phyloP scores from a whole-genome alignment of 2,113 vertebrate genomes.

The Vombatus ursinus region DNA sequence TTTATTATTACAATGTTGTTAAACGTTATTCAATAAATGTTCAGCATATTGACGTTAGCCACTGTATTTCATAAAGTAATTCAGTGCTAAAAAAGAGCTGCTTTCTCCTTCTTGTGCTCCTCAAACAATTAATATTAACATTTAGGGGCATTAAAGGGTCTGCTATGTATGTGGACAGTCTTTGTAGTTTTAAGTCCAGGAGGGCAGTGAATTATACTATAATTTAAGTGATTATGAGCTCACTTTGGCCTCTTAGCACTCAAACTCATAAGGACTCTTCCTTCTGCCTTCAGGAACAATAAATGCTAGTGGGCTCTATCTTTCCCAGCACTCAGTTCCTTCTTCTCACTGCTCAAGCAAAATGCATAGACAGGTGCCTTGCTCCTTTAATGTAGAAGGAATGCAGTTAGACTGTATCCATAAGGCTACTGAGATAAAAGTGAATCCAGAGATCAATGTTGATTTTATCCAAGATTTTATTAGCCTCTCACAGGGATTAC shows the following conservation, averaged over 20 bases:
- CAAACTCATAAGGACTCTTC: conserved; percentile 23
- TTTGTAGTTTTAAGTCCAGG: conserved; percentile 18
- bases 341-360: neutral
- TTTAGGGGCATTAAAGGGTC: conserved; percentile 31
- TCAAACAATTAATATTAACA: conserved; percentile 52
- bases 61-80: conserved; percentile 52
- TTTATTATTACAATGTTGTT: conserved; percentile 78
- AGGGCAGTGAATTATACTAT: conserved; percentile 25
- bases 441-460: conserved; percentile 30
- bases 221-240: conserved; percentile 32
- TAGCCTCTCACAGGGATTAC: neutral
- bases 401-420: neutral
- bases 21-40: conserved; percentile 73
- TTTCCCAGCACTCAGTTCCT: neutral
- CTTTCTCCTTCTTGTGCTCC: neutral
- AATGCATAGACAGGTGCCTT: neutral
- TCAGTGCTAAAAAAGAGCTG: conserved; percentile 38
- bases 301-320: neutral
- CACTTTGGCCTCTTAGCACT: conserved; percentile 33
- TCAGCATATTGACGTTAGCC: conserved; percentile 63
- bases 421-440: conserved; percentile 16
- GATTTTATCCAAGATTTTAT: conserved; percentile 2
- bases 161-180: conserved; percentile 45
- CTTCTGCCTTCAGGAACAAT: conserved; percentile 46
- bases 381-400: neutral